Evolutionary conservation across 92 coral and sea anemone genomes (phyloP).

Genomic region (Pocillopora grandis): DNA sequence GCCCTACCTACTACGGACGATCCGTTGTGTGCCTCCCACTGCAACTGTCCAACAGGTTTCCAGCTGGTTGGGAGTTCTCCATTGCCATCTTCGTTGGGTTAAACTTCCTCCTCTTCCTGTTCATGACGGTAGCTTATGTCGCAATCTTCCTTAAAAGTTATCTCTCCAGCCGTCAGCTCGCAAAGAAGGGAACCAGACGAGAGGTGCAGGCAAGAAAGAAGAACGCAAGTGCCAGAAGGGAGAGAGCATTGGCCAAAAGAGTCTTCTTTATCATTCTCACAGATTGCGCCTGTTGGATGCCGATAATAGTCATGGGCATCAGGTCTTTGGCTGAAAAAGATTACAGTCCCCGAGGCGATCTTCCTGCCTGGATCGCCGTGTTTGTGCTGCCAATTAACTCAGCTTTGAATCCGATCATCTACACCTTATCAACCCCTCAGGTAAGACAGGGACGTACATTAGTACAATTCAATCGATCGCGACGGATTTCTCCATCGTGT

Average conservation of each 20-base stretch:
- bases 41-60: background rate
- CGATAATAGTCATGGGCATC: background rate
- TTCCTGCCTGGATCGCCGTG: constrained; percentile 6
- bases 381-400: constrained; percentile 2
- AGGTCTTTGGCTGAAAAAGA: background rate
- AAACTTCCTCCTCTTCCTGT: background rate
- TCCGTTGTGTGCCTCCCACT: background rate
- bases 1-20: background rate
- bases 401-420: background rate
- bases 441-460: background rate
- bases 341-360: background rate
- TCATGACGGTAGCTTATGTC: background rate
- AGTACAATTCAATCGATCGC: too few species aligned
- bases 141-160: background rate
- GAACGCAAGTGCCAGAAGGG: background rate
- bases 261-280: background rate
- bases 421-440: constrained; percentile 4
- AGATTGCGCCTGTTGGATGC: background rate
- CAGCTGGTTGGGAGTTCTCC: constrained; percentile 6
- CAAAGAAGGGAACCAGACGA: too few species aligned
- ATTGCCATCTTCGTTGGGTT: background rate
- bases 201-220: background rate
- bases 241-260: background rate
- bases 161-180: background rate
- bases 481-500: too few species aligned